Evolutionary conservation across 2,113 vertebrate genomes (phyloP), one percentile per base, ranked within the genome.

Genomic region (Hyaena hyaena): DNA sequence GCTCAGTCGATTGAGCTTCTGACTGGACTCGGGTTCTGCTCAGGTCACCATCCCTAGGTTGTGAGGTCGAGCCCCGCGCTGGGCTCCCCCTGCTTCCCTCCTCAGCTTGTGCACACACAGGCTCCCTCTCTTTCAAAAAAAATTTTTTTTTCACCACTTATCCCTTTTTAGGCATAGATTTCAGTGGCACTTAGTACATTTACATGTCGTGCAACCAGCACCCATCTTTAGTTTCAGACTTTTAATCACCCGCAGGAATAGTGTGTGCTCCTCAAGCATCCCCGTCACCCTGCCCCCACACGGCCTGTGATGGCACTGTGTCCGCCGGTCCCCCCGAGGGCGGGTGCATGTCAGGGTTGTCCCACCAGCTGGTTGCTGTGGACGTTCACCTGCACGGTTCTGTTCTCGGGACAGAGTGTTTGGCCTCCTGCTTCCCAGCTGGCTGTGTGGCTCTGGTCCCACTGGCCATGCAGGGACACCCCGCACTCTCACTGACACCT

Each of bases 391-490:
- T 28, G 33, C 28, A 24, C 2, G 3, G 15, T 55, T 91, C 63
- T 43, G 9, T 53, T 31, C 39, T 79, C 26, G 12, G 15, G 17
- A 55, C 53, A 55, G 66, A 28, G 65, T 31, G 5, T 7, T 48
- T 10, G 35, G 73, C 31, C 26, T 68, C 4, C 23, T n/a, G 9
- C 7, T 24, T 45, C 28, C 55, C n/a, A 11, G 17, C 1, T 17
- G 2, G 39, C 88, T 58, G 83, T 14, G 28, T 26, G 10, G 4
- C 21, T 50, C 39, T 1, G 2, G 12, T 61, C 48, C 88, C 1
- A 0, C 43, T 5, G 63, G 31, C 33, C 26, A 8, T 5, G 9
- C 28, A 10, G 0, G 3, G 8, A 19, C 2, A 14, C 48, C 50
- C 35, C 50, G 24, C 2, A 63, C 50, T 81, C 48, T 93, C 26